Conservation (phyloP, 2,888 invertebrate species). For the Xanthia togata region DNA sequence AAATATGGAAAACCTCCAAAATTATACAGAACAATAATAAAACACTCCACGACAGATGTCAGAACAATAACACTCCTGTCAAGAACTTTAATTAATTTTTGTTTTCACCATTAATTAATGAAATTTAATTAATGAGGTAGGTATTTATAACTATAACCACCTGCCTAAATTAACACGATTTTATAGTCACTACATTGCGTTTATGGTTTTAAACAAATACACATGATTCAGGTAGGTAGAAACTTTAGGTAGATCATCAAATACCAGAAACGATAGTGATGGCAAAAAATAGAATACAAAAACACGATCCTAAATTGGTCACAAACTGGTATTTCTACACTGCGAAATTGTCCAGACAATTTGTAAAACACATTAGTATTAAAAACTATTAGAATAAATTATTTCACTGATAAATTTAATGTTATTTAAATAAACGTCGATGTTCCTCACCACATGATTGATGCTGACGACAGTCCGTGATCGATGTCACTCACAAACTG, state of each 20-base stretch:
- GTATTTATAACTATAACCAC: slow-evolving; percentile 22
- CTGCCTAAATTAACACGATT: slow-evolving; percentile 40
- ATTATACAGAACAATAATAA: background rate
- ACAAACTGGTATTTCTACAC: slow-evolving; percentile 9
- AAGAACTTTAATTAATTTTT: background rate
- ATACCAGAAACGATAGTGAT: background rate
- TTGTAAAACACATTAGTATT: background rate
- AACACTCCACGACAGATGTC: background rate
- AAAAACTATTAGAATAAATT: slow-evolving; percentile 5
- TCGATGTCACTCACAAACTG: slow-evolving; percentile 65
- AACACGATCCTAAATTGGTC: slow-evolving; percentile 12
- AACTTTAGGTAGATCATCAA: background rate
- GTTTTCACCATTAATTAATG: background rate
- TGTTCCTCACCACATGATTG: slow-evolving; percentile 67
- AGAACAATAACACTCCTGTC: no score
- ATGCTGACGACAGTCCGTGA: slow-evolving; percentile 59
- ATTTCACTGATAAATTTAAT: slow-evolving; percentile 21
- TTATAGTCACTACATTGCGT: background rate
- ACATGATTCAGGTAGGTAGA: background rate
- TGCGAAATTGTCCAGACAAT: slow-evolving; percentile 27
- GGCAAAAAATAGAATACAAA: slow-evolving; percentile 23
- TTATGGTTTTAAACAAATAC: slow-evolving; percentile 7
- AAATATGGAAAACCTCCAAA: background rate
- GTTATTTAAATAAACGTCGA: slow-evolving; percentile 23
- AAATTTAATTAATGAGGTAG: background rate